A percentile compares a stretch with the other conserved stretches of the same genome.
Conservation (phyloP, 2,888 invertebrate genomes). For the Andricus curvator region DNA sequence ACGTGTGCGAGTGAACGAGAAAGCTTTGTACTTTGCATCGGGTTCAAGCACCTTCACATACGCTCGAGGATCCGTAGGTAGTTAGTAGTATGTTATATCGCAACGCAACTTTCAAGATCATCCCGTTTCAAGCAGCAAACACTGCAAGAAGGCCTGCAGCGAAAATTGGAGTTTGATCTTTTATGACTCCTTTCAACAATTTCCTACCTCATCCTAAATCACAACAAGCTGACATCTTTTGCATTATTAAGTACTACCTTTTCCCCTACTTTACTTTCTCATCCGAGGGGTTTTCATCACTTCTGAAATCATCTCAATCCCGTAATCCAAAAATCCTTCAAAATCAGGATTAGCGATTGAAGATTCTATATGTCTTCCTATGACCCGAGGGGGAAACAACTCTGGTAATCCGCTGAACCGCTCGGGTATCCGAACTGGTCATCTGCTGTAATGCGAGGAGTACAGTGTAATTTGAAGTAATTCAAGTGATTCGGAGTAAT, state of each 20-base stretch:
- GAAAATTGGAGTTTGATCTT: conserved; percentile 32
- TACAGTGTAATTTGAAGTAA: no score
- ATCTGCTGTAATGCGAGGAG: no score
- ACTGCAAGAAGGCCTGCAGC: conserved; percentile 26
- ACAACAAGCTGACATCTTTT: conserved; percentile 27
- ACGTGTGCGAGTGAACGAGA: conserved; percentile 72
- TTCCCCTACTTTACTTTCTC: neutral
- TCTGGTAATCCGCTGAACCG: no score
- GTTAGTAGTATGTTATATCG: conserved; percentile 5
- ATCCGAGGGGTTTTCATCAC: no score
- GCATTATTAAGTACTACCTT: neutral
- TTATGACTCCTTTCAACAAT: conserved; percentile 36
- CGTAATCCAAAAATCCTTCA: no score
- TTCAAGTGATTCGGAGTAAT: no score
- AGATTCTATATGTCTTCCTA: no score
- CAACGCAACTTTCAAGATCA: conserved; percentile 33
- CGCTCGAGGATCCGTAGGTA: conserved; percentile 38
- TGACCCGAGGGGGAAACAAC: no score
- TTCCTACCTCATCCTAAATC: conserved; percentile 36
- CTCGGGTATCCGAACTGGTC: no score
- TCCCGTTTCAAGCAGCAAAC: conserved; percentile 37
- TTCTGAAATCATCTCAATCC: no score
- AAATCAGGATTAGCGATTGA: no score
- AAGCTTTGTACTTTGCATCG: conserved; percentile 72
- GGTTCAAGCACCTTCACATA: conserved; percentile 65